Conservation (phyloP, 1,140 invertebrate genomes). For the Melipona quadrifasciata region DNA sequence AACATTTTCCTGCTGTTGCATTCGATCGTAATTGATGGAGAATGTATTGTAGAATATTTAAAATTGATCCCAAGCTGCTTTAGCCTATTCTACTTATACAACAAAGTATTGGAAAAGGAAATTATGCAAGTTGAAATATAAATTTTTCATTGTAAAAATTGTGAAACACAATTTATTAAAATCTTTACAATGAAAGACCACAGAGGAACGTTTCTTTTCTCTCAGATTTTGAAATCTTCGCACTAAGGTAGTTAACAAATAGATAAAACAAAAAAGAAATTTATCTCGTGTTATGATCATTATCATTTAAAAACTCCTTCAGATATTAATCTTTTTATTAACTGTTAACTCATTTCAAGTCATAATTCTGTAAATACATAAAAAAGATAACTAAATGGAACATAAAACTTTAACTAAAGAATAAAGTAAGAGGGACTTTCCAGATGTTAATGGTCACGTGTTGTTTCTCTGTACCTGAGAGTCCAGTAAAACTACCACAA, state of each 20-base stretch:
- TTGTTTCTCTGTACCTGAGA: constrained; percentile 43
- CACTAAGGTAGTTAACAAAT: too few species aligned
- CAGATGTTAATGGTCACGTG: constrained; percentile 8
- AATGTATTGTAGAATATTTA: not conserved
- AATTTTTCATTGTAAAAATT: not conserved
- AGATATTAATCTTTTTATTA: not conserved
- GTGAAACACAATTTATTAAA: too few species aligned
- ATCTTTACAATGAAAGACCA: too few species aligned
- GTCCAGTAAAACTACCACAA: constrained; percentile 3
- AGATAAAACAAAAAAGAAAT: not conserved
- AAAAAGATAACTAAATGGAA: not conserved
- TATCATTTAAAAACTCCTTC: not conserved
- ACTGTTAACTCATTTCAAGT: not conserved
- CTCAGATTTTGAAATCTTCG: too few species aligned
- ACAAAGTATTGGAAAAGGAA: not conserved
- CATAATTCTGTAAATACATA: not conserved
- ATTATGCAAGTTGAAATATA: not conserved
- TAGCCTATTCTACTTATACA: not conserved
- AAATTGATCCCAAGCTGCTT: not conserved
- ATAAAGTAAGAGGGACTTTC: not conserved
- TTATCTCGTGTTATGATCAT: not conserved
- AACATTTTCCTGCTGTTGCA: not conserved
- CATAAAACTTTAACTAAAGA: not conserved
- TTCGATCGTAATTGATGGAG: not conserved
- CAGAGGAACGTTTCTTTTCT: too few species aligned